phyloP scores from a whole-genome alignment of 2,888 invertebrate species.

The Platypus cylindrus region DNA sequence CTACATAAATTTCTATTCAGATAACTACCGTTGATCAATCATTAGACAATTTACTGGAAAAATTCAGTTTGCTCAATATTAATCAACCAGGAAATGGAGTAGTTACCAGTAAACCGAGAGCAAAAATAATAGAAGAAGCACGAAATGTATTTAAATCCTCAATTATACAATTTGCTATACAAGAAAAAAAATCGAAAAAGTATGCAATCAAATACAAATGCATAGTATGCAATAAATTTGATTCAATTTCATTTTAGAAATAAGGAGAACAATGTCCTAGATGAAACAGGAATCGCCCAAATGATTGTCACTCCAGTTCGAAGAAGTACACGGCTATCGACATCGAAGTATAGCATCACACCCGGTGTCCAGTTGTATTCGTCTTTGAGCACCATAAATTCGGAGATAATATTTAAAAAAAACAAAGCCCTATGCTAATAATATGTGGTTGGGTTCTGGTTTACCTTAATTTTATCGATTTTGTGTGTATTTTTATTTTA shows the following conservation, averaged over 20 bases:
- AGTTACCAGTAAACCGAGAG: conserved; percentile 14
- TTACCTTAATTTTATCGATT: no score
- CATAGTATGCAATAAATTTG: no score
- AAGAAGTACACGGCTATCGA: conserved; percentile 34
- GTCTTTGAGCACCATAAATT: conserved; percentile 14
- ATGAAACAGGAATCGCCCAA: conserved; percentile 14
- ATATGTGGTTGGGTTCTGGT: no score
- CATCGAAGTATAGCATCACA: conserved; percentile 20
- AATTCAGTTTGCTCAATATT: conserved; percentile 46
- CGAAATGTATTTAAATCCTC: conserved; percentile 47
- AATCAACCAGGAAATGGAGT: conserved; percentile 26
- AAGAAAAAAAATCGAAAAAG: conserved; percentile 27
- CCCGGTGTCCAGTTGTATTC: conserved; percentile 23
- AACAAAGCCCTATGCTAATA: conserved; percentile 19
- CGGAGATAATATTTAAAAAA: conserved; percentile 18
- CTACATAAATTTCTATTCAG: conserved; percentile 28
- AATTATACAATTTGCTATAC: conserved; percentile 45
- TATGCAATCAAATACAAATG: no score
- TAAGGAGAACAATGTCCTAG: no score
- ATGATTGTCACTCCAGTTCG: conserved; percentile 41
- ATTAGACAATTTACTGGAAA: conserved; percentile 41
- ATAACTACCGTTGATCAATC: conserved; percentile 40
- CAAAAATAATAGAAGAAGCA: conserved; percentile 35
- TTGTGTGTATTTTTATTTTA: no score
- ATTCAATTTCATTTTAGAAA: no score